phyloP scores from a whole-genome alignment of 1,140 invertebrate species.

The Ridgeia piscesae region DNA sequence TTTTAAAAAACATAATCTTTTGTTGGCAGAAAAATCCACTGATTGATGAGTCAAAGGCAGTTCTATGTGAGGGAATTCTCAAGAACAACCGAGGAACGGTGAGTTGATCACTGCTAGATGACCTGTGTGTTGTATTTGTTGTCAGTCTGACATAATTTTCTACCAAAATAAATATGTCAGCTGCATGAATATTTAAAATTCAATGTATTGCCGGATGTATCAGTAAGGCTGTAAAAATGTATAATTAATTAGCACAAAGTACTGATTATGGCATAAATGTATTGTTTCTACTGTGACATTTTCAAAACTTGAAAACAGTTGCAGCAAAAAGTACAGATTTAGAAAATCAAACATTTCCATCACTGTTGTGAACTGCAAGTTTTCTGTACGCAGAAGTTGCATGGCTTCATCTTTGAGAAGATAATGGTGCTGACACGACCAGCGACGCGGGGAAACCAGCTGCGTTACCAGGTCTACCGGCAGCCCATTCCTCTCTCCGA shows the following conservation, averaged over 20 bases:
- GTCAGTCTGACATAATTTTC: too few relatives aligned
- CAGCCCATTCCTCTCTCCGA: slow-evolving; percentile 58
- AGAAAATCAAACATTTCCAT: not conserved
- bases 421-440: slow-evolving; percentile 60
- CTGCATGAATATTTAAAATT: too few relatives aligned
- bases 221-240: too few relatives aligned
- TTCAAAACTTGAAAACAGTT: not conserved
- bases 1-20: too few relatives aligned
- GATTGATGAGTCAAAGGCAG: slow-evolving; percentile 56
- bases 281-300: not conserved
- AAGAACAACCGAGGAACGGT: slow-evolving; percentile 62
- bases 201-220: too few relatives aligned
- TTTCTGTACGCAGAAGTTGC: slow-evolving; percentile 59
- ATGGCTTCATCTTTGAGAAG: slow-evolving; percentile 63
- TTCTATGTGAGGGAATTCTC: slow-evolving; percentile 61
- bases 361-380: not conserved
- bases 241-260: not conserved
- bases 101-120: slow-evolving; percentile 39
- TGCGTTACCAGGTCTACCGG: slow-evolving; percentile 57
- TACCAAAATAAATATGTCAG: too few relatives aligned
- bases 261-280: not conserved
- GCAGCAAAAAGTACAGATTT: not conserved
- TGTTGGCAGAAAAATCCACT: slow-evolving; percentile 44
- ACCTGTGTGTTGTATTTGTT: too few relatives aligned
- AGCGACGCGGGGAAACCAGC: slow-evolving; percentile 45